These are phyloP conservation scores for Luehdorfia chinensis DNA, from an alignment of 1,140 invertebrate genomes.

Conservation along the genomic window DNA sequence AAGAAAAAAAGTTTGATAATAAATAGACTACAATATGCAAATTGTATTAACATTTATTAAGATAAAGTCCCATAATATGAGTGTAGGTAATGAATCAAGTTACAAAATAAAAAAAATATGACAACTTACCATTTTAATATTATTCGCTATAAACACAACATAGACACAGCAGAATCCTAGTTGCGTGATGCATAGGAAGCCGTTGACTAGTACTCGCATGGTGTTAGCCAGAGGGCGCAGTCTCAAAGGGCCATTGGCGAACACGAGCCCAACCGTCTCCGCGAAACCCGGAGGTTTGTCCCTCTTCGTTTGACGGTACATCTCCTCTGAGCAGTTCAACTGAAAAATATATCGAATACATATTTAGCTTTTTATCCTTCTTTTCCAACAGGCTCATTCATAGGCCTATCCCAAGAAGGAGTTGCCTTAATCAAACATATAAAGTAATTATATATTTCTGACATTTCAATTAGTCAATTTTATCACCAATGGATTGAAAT, in stretches of 20 bases:
- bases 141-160: slow-evolving; percentile 93
- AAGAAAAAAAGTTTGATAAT: too few relatives aligned
- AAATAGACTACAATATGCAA: too few relatives aligned
- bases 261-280: slow-evolving; percentile 86
- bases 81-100: too few relatives aligned
- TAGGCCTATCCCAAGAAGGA: slow-evolving; percentile 25
- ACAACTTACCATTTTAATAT: slow-evolving; percentile 82
- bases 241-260: slow-evolving; percentile 82
- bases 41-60: too few relatives aligned
- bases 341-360: too few relatives aligned
- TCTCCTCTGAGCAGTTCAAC: slow-evolving; percentile 83
- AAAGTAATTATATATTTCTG: too few relatives aligned
- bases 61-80: too few relatives aligned
- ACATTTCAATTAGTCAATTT: too few relatives aligned
- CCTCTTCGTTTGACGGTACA: slow-evolving; percentile 76
- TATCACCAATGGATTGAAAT: too few relatives aligned
- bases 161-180: slow-evolving; percentile 97
- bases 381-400: too few relatives aligned
- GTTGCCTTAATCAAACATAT: too few relatives aligned
- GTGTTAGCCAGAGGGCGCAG: slow-evolving; percentile 78
- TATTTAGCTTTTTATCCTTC: too few relatives aligned
- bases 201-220: slow-evolving; percentile 83
- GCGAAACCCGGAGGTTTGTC: slow-evolving; percentile 82
- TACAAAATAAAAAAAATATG: slow-evolving; percentile 4
- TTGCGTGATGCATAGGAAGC: slow-evolving; percentile 93